Base-by-base conservation (phyloP, 2,888 invertebrate genomes). In the Brachyptera putata region DNA sequence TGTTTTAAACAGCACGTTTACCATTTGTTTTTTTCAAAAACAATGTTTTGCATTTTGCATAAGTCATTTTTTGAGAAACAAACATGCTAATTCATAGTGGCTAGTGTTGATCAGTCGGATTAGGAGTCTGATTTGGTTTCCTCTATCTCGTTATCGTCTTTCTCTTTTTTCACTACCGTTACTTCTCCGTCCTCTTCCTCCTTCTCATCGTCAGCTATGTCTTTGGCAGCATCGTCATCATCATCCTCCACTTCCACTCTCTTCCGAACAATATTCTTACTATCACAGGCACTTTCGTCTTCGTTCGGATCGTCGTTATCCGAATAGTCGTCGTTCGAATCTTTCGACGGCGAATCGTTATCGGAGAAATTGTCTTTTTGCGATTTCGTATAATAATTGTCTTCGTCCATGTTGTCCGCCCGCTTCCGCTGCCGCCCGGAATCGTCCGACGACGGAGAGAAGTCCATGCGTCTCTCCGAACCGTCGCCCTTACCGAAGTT, bases 271-370 rank as follows among this genome's bases (percentile, higher is more conserved):
- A 74, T 74, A 73, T 74, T 73, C 72, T 75, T 76, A 74, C 74
- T 76, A 76, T 76, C 76, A 76, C 76, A 76, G 76, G 76, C 76
- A 76, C 76, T 76, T 75, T 67, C 68, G 65, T 68, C 67, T 65
- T 22, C 41, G 26, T 25, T 43, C 16, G 22, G 26, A 9, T 58
- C 60, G 13, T 59, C 59, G 14, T 49, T 53, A n/a, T 36, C 53
- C 16, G 53, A 53, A 22, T 9, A 34, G 2, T 53, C 53, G n/a
- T 53, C 73, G 68, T 55, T 72, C 73, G 46, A 73, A 72, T 58
- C 74, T 69, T 37, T 73, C 71, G 14, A 72, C 72, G 18, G 70
- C 60, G 34, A 65, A 39, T 48, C 64, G 36, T 68, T 56, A 21
- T 69, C 67, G 34, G 57, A 53, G 13, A 36, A 53, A 3, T 24